These are phyloP conservation scores for Hystrix cristata DNA, from an alignment of 2,113 vertebrate genomes.

Conservation along the genomic window DNA sequence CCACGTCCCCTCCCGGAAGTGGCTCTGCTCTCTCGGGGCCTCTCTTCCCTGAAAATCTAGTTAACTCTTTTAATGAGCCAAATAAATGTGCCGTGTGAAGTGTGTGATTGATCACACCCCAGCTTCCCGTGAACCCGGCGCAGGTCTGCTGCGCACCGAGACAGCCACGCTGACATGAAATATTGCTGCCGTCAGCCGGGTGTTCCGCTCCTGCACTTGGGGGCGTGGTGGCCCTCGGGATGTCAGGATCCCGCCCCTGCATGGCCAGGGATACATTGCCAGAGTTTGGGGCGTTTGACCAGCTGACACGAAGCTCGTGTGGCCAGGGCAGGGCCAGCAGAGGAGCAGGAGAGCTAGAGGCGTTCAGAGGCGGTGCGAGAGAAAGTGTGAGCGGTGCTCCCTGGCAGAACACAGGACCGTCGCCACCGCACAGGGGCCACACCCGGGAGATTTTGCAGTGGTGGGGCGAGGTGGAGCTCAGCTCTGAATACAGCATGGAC, in stretches of 20 bases:
- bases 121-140: accelerated
- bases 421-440: too few relatives aligned
- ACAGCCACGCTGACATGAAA: background rate
- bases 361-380: accelerated
- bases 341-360: background rate
- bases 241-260: too few relatives aligned
- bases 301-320: background rate
- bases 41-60: conserved; percentile 50
- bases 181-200: background rate
- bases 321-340: background rate
- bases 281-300: background rate
- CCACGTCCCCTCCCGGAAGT: background rate
- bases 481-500: background rate
- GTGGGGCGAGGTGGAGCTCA: background rate
- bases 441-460: too few relatives aligned
- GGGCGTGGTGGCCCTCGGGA: background rate
- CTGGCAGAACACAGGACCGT: background rate
- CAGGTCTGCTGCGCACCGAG: accelerated
- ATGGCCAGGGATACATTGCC: background rate
- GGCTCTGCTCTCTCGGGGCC: background rate
- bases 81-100: background rate
- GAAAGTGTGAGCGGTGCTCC: too few relatives aligned
- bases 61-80: conserved; percentile 71
- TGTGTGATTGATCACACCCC: background rate
- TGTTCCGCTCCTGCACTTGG: accelerated